Percentiles rank a stretch among this genome's conserved stretches.
Conservation (phyloP, 1,140 invertebrate genomes). For the Odontomachus brunneus region DNA sequence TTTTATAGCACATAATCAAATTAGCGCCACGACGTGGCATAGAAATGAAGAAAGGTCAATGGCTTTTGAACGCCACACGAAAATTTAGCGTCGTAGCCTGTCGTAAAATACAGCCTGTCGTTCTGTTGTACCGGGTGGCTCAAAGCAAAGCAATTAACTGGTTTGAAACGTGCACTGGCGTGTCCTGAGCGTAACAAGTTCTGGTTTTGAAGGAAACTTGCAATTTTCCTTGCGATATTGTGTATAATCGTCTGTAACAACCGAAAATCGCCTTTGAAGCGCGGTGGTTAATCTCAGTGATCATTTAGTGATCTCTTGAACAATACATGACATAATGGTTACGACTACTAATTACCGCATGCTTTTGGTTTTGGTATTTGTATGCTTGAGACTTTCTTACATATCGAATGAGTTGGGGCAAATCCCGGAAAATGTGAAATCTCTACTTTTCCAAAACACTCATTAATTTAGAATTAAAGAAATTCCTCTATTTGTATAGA, state of each 20-base stretch:
- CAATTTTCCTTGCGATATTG: neutral
- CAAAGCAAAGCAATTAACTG: neutral
- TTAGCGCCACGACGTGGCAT: conserved; percentile 13
- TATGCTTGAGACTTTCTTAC: no score
- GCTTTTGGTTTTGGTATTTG: no score
- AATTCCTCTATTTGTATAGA: no score
- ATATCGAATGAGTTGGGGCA: no score
- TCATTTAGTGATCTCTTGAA: neutral
- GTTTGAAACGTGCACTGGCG: neutral
- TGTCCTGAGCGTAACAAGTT: no score
- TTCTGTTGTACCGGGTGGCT: neutral
- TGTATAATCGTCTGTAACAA: no score
- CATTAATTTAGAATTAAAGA: no score
- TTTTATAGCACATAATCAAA: conserved; percentile 19
- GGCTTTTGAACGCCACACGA: conserved; percentile 26
- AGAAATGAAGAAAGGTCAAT: conserved; percentile 40
- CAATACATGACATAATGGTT: no score
- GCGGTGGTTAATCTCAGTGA: neutral
- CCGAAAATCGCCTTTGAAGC: conserved; percentile 8
- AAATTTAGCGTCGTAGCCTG: conserved; percentile 7
- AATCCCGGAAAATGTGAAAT: no score
- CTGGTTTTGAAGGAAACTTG: neutral
- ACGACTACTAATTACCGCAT: no score
- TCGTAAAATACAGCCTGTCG: neutral
- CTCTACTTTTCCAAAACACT: no score